These are phyloP conservation scores for Lepidotrigona ventralis DNA, from an alignment of 1,140 invertebrate species.

Conservation along the genomic window DNA sequence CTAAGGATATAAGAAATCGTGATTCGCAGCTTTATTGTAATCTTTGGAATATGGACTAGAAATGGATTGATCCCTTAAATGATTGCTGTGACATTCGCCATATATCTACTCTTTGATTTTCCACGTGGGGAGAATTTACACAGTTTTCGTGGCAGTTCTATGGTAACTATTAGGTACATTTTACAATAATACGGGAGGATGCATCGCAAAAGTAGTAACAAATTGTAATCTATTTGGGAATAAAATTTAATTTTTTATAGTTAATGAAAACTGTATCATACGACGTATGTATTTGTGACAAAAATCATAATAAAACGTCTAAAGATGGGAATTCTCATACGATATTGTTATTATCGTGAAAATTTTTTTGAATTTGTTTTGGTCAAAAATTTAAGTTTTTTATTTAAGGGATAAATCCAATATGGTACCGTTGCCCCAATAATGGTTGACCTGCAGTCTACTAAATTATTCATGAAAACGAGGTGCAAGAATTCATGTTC, in stretches of 20 bases:
- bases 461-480: constrained; percentile 2
- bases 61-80: constrained; percentile 30
- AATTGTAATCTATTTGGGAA: neutral
- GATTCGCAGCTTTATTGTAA: constrained; percentile 7
- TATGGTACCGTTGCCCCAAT: neutral
- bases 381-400: neutral
- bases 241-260: neutral
- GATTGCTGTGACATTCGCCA: neutral
- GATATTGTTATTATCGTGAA: neutral
- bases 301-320: too few relatives aligned
- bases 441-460: neutral
- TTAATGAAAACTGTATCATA: neutral
- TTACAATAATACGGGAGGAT: neutral
- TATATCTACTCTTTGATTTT: neutral
- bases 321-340: neutral
- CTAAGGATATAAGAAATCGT: constrained; percentile 5
- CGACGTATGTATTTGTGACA: too few relatives aligned
- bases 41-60: neutral
- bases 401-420: constrained; percentile 37
- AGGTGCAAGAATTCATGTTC: neutral
- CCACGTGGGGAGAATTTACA: neutral
- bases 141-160: constrained; percentile 12
- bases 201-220: neutral
- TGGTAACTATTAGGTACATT: neutral
- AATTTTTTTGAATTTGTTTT: neutral